Evolutionary conservation across 2,797 vertebrate genomes (phyloP), one percentile per base, ranked within the genome.

Genomic region (Sebastes oblongus): DNA sequence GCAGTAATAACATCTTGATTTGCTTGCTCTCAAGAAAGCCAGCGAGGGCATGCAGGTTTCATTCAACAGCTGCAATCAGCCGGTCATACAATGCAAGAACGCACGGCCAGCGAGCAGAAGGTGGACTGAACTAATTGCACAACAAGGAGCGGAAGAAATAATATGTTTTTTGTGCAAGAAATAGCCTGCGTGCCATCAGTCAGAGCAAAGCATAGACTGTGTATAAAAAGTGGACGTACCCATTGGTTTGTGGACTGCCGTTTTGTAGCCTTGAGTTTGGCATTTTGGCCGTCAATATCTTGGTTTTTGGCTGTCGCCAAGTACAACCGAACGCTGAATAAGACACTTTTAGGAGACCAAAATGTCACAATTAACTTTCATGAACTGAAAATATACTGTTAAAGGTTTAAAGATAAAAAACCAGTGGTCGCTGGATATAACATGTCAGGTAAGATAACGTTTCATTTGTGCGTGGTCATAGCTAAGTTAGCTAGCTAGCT

Each of bases 1-100:
- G 82, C 64, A 70, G 79, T 72, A 86, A 84, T 83, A 87, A 83
- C 60, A 78, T 79, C 72, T 88, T 74, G 82, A 81, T 89, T 88
- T 78, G 9, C 32, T 72, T 18, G 18, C 22, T 74, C 66, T 71
- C 42, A 75, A 54, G 67, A 69, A 73, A 77, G 52, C 58, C 24
- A 75, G 12, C 2, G 29, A 72, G 79, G 39, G 59, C 64, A 69
- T 3, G 8, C 75, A 42, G 80, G 78, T 86, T 88, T 84, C 70
- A 83, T 59, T 87, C 74, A 85, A 56, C 72, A 81, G 22, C 82
- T 80, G 81, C 71, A 80, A 84, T 88, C 80, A 87, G 62, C 52
- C 66, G 34, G 32, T 58, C 56, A 24, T 34, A 77, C 55, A 78
- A 58, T 30, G 64, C 3, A 0, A 50, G 46, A 39, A 36, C 10